Evolutionary conservation across 1,140 invertebrate species (phyloP).

Genomic region (Heliconius congener): DNA sequence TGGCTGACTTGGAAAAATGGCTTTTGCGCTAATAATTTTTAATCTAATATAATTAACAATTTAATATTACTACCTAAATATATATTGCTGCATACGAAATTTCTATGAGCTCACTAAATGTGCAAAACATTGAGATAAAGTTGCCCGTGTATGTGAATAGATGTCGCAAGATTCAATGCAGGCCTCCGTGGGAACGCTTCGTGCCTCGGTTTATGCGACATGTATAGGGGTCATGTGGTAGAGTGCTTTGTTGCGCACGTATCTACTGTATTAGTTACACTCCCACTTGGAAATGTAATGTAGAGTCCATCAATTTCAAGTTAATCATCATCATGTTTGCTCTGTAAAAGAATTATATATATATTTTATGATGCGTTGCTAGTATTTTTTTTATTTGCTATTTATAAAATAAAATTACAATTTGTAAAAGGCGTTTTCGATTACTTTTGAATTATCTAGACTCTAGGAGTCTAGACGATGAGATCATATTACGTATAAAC

Average conservation of each 20-base stretch:
- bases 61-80: background rate
- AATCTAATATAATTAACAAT: background rate
- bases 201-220: constrained; percentile 22
- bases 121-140: constrained; percentile 23
- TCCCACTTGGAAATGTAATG: background rate
- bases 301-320: background rate
- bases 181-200: constrained; percentile 54
- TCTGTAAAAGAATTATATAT: too few relatives aligned
- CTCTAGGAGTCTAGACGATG: background rate
- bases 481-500: background rate
- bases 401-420: background rate
- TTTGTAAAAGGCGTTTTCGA: background rate
- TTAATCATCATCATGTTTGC: background rate
- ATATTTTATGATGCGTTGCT: too few relatives aligned
- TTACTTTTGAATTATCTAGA: background rate
- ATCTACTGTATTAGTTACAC: constrained; percentile 1
- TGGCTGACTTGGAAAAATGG: too few relatives aligned
- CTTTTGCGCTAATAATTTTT: background rate
- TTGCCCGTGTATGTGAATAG: constrained; percentile 26
- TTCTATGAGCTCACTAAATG: constrained; percentile 11
- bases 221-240: constrained; percentile 17
- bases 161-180: constrained; percentile 41
- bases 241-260: constrained; percentile 1
- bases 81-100: background rate
- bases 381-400: background rate